Evolutionary conservation across 1,140 invertebrate species (phyloP).

Genomic region (Leguminivora glycinivorella): DNA sequence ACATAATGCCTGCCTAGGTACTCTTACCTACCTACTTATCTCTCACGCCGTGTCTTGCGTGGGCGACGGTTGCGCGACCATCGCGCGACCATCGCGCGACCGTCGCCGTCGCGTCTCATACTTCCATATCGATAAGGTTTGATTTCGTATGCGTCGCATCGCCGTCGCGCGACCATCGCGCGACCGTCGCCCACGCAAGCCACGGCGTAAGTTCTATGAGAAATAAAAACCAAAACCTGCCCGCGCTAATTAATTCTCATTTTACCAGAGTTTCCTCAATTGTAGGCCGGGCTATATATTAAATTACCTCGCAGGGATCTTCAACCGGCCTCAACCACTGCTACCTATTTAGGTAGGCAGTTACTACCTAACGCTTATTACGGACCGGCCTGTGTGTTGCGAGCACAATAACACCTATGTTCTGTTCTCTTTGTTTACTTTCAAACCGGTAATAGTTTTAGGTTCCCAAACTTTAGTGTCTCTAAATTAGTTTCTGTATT

Average conservation of each 20-base stretch:
- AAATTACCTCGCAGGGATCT: constrained; percentile 48
- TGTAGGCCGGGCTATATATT: constrained; percentile 50
- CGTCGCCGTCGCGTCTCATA: no score
- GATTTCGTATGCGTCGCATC: no score
- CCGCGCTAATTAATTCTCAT: constrained; percentile 34
- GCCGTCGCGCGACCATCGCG: no score
- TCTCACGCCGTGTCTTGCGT: no score
- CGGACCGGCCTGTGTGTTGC: constrained; percentile 45
- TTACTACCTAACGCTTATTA: constrained; percentile 39
- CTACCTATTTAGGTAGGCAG: constrained; percentile 22
- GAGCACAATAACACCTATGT: constrained; percentile 35
- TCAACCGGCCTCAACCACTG: constrained; percentile 36
- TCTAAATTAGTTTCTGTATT: no score
- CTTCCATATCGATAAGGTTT: no score
- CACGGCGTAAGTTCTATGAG: no score
- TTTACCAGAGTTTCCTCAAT: constrained; percentile 45
- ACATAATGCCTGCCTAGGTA: neutral
- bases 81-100: no score
- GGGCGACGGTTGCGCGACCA: no score
- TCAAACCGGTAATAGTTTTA: neutral
- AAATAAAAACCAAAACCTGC: neutral
- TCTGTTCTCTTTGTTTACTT: constrained; percentile 36
- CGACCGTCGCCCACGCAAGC: no score
- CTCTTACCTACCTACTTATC: neutral
- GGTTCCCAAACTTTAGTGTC: no score